Base-by-base conservation (phyloP, 2,888 invertebrate species). In the Diarsia mendica region DNA sequence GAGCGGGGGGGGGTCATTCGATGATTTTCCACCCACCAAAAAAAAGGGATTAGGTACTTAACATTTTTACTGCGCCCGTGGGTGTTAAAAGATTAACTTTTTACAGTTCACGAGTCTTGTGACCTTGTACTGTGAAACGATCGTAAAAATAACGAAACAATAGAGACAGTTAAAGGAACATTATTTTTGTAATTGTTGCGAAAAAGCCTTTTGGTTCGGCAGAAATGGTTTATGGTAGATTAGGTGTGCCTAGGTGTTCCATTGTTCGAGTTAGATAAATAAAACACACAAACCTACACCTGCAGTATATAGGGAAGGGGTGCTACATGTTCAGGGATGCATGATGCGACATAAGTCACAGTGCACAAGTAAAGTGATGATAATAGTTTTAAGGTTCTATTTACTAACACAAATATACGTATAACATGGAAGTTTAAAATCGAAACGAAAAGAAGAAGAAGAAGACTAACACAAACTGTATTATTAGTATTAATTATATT, bases 21-120 rank as follows among this genome's bases (percentile, higher is more conserved):
- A n/a, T n/a, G n/a, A n/a, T n/a, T n/a, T n/a, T n/a, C n/a, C n/a
- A n/a, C n/a, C n/a, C n/a, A n/a, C n/a, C n/a, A n/a, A n/a, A n/a
- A n/a, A n/a, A 46, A 55, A 58, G 9, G 44, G 69, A 77, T 76
- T 76, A 73, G 20, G 75, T n/a, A n/a, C 58, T 75, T 23, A 46
- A 65, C 44, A 49, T 65, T 63, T 67, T 48, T 65, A 70, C 48
- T 60, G 33, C n/a, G 33, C 39, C 6, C 55, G n/a, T 63, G 63
- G 44, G n/a, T 44, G n/a, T 58, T 58, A 66, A 66, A 60, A 65
- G 49, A 70, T 58, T 71, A 53, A 49, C 44, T 66, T 46, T 71
- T 53, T 53, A 28, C 64, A 70, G 23, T 70, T 70, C 65, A 60
- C 48, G 11, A 28, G 23, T 33, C 49, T 60, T 46, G 15, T 44